A percentile compares a stretch with the other conserved stretches of the same genome.
These are phyloP conservation scores for Cryptotis parvus DNA, from an alignment of 2,113 vertebrate genomes.

Conservation along the genomic window DNA sequence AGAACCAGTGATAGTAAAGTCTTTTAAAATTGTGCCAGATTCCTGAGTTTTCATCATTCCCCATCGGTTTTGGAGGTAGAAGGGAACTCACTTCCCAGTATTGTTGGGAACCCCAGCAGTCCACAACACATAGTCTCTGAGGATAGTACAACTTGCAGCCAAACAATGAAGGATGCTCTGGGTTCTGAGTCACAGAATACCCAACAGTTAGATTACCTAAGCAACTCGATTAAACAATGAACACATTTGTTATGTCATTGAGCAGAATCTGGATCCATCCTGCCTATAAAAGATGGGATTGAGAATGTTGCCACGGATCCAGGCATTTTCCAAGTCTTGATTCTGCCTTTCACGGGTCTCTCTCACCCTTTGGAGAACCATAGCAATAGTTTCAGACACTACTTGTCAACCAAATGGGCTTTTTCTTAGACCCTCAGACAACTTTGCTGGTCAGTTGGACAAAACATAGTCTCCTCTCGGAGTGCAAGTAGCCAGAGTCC, in stretches of 20 bases:
- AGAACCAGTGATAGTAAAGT: too few species aligned
- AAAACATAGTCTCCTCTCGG: neutral
- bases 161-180: neutral
- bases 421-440: neutral
- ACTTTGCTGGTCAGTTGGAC: neutral
- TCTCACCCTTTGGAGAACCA: too few species aligned
- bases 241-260: neutral
- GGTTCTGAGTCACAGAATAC: neutral
- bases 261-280: neutral
- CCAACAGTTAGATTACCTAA: neutral
- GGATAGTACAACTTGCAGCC: slow-evolving; percentile 1
- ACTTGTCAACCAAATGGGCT: neutral
- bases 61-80: too few species aligned
- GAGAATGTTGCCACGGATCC: neutral
- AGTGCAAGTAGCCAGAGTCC: neutral
- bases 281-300: neutral
- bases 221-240: neutral
- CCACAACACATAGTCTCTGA: neutral
- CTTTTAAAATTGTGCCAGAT: too few species aligned
- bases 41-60: too few species aligned
- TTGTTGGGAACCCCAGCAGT: too few species aligned
- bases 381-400: neutral
- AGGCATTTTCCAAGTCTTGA: neutral
- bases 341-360: neutral
- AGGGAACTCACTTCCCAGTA: too few species aligned